Conservation (phyloP, 1,140 invertebrate species). For the Drosophila pruinosa region DNA sequence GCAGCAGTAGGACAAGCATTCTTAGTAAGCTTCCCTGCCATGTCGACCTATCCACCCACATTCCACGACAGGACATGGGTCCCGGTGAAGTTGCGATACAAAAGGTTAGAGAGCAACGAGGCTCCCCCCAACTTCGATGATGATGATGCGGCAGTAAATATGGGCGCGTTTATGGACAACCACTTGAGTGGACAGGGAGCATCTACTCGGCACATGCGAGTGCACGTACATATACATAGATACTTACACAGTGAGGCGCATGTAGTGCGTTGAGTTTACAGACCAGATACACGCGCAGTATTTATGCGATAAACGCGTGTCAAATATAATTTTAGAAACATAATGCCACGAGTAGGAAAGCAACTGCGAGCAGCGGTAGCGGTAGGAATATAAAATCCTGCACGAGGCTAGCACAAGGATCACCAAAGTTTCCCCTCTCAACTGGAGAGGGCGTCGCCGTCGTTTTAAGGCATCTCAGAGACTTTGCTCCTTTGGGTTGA, state of each 20-base stretch:
- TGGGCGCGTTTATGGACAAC: conserved; percentile 33
- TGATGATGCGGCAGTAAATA: conserved; percentile 34
- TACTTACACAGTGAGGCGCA: neutral
- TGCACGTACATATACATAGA: neutral
- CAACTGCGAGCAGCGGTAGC: neutral
- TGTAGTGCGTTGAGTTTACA: conserved; percentile 11
- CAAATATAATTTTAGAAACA: conserved; percentile 45
- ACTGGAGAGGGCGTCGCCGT: neutral
- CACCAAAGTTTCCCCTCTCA: conserved; percentile 5
- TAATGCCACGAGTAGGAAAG: conserved; percentile 24
- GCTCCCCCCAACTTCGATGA: conserved; percentile 20
- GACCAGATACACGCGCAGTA: conserved; percentile 32
- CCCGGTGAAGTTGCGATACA: neutral
- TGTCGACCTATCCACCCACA: neutral
- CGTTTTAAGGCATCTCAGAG: conserved; percentile 3
- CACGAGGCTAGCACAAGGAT: neutral
- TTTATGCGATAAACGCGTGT: conserved; percentile 52
- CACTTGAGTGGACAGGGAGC: conserved; percentile 31
- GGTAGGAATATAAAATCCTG: conserved; percentile 27
- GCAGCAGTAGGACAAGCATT: too few relatives aligned
- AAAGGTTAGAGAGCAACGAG: conserved; percentile 10
- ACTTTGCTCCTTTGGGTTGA: neutral
- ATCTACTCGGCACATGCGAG: conserved; percentile 3
- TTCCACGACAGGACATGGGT: conserved; percentile 13
- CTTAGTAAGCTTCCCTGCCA: neutral